A percentile compares a stretch with the other conserved stretches of the same genome.
Evolutionary conservation across 1,140 invertebrate genomes (phyloP).

Genomic region (Atta cephalotes): DNA sequence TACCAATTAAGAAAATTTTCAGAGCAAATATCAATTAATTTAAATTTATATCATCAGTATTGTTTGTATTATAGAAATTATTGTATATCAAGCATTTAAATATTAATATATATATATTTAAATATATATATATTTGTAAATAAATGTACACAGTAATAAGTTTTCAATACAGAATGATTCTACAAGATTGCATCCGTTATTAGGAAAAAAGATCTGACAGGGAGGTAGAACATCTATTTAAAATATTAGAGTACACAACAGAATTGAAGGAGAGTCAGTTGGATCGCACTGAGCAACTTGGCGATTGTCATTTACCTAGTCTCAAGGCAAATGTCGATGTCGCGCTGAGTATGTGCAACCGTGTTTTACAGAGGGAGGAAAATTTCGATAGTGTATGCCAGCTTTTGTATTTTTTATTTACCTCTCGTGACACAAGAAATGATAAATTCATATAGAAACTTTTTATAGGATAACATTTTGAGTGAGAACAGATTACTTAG

Average conservation of each 20-base stretch:
- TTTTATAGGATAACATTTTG: constrained; percentile 85
- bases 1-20: too few species aligned
- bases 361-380: constrained; percentile 86
- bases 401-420: neutral
- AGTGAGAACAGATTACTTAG: constrained; percentile 87
- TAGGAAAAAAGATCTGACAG: constrained; percentile 91
- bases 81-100: neutral
- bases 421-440: constrained; percentile 79
- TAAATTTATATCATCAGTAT: neutral
- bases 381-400: constrained; percentile 85
- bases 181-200: constrained; percentile 68
- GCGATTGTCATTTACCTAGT: constrained; percentile 88
- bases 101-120: neutral
- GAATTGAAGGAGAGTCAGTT: constrained; percentile 92
- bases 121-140: neutral
- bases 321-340: constrained; percentile 90
- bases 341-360: constrained; percentile 88
- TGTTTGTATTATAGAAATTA: neutral
- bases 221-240: constrained; percentile 93
- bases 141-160: neutral
- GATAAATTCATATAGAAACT: constrained; percentile 65
- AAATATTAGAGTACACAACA: constrained; percentile 91
- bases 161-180: neutral
- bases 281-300: constrained; percentile 88
- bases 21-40: too few species aligned